A percentile compares a stretch with the other conserved stretches of the same genome.
phyloP scores from a whole-genome alignment of 1,140 invertebrate species.

The Pseudomyrmex gracilis region DNA sequence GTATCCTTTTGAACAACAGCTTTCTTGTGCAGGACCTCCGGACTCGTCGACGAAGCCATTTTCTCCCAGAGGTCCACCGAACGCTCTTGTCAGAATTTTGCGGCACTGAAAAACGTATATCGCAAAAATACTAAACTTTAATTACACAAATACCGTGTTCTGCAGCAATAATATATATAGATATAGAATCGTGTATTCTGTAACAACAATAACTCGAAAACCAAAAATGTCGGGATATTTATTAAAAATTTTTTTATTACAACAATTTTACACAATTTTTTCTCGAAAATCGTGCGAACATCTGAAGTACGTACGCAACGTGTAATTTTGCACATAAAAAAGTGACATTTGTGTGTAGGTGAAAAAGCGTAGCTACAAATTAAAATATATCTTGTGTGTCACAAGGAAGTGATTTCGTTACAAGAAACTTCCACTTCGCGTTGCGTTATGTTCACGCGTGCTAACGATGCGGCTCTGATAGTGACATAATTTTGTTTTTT shows the following conservation, averaged over 20 bases:
- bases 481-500: constrained; percentile 10
- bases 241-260: no score
- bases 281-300: no score
- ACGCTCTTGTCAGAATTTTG: constrained; percentile 47
- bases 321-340: neutral
- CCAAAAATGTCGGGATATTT: no score
- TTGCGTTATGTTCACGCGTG: neutral
- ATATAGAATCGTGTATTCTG: no score
- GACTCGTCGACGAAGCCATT: constrained; percentile 81
- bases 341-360: neutral
- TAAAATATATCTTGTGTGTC: neutral
- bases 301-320: no score
- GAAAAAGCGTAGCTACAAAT: neutral
- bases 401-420: neutral
- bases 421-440: neutral
- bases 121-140: neutral
- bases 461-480: neutral
- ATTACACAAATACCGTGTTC: neutral
- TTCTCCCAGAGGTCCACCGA: constrained; percentile 65
- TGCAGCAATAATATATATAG: neutral
- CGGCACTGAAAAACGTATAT: constrained; percentile 62
- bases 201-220: no score
- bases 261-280: no score
- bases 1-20: constrained; percentile 87
- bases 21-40: constrained; percentile 86